A percentile compares a stretch with the other conserved stretches of the same genome.
Evolutionary conservation across 2,888 invertebrate species (phyloP).

Genomic region (Drosophila borealis): DNA sequence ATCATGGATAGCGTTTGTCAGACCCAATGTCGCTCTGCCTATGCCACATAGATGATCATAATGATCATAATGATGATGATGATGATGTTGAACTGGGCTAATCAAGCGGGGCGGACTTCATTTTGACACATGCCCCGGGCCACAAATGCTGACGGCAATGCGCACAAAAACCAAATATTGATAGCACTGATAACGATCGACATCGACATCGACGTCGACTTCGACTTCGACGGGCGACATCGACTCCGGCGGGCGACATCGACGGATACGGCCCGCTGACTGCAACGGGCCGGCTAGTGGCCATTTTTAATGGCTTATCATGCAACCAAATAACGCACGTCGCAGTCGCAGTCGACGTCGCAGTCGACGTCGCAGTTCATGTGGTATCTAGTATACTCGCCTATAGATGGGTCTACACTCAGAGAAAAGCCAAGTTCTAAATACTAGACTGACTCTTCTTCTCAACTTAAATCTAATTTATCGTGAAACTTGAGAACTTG

Average conservation of each 20-base stretch:
- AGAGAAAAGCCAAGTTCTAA: neutral
- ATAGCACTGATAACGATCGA: constrained; percentile 71
- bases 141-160: constrained; percentile 30
- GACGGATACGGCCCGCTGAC: constrained; percentile 32
- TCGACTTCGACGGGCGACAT: neutral
- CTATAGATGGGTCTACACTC: constrained; percentile 9
- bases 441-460: neutral
- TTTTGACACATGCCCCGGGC: constrained; percentile 67
- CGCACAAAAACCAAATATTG: constrained; percentile 68
- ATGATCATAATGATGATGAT: constrained; percentile 4
- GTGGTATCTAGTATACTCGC: constrained; percentile 10
- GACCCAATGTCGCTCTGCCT: constrained; percentile 54
- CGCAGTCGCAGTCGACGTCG: neutral
- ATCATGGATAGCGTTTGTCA: constrained; percentile 60
- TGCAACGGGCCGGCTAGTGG: constrained; percentile 60
- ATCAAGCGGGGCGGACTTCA: constrained; percentile 55
- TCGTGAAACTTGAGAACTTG: too few relatives aligned
- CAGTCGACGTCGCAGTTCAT: neutral
- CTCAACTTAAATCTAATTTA: neutral
- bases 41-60: constrained; percentile 27
- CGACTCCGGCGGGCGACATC: constrained; percentile 8
- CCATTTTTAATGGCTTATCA: constrained; percentile 79
- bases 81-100: constrained; percentile 9
- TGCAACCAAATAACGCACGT: constrained; percentile 49
- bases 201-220: constrained; percentile 23